phyloP scores from a whole-genome alignment of 2,797 vertebrate species.

The Anguilla megastoma region DNA sequence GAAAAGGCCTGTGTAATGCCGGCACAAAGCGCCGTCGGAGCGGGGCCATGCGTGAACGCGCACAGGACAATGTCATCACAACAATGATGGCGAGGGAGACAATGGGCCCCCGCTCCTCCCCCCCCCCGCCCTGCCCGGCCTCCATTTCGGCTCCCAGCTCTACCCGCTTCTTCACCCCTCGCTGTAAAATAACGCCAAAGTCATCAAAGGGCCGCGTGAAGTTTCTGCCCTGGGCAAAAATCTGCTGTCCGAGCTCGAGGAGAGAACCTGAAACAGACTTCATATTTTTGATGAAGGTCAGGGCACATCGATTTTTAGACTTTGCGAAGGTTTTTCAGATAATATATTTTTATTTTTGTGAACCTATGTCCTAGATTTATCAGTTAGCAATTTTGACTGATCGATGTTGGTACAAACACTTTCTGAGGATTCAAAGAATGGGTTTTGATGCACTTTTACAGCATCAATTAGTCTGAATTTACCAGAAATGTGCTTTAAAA shows the following conservation, averaged over 20 bases:
- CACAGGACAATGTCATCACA: slow-evolving; percentile 67
- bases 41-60: slow-evolving; percentile 70
- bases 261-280: slow-evolving; percentile 7
- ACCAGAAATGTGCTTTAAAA: not conserved
- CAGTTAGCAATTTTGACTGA: not conserved
- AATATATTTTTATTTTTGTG: not conserved
- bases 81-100: slow-evolving; percentile 61
- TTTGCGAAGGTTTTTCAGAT: not conserved
- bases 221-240: slow-evolving; percentile 6
- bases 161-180: slow-evolving; percentile 46
- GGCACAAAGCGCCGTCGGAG: slow-evolving; percentile 70
- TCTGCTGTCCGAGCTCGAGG: not conserved
- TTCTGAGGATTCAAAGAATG: not conserved
- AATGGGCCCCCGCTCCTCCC: slow-evolving; percentile 50
- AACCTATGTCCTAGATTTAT: not conserved
- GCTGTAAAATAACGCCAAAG: slow-evolving; percentile 41
- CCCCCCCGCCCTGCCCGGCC: slow-evolving; percentile 47
- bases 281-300: not conserved
- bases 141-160: slow-evolving; percentile 44
- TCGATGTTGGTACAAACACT: not conserved
- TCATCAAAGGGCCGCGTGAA: not conserved
- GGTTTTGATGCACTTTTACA: not conserved
- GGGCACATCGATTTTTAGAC: not conserved
- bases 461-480: not conserved
- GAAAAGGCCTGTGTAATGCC: slow-evolving; percentile 59